Base-by-base conservation (phyloP, 1,140 invertebrate genomes). In the Cydia fagiglandana region DNA sequence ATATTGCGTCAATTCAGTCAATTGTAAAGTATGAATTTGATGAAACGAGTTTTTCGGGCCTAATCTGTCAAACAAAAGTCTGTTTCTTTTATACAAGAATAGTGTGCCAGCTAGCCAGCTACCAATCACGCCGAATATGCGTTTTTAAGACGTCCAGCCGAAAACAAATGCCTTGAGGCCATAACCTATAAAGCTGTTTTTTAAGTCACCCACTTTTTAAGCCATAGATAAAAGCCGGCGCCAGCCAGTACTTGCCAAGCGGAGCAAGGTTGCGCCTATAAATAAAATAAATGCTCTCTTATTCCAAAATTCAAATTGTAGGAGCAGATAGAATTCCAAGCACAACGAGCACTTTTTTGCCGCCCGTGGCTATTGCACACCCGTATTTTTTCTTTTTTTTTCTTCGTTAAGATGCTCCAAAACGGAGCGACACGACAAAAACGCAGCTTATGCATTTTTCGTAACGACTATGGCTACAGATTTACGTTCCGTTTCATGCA, bases 381-480 rank as follows among this genome's bases (percentile, higher is more conserved):
- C n/a, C 50, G 2, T 53, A 20, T 20, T 61, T 20, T 15, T 15
- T 61, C 7, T 17, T 56, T 56, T 56, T 56, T 24, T 61, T 61
- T 20, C 56, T 75, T 76, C 70, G 76, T 82, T 79, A 82, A 80
- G 77, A 82, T 56, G 68, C 75, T 81, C 64, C 80, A 75, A 80
- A 78, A 77, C 78, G 66, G 68, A 79, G 50, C 74, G 73, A 41
- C 38, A 76, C 74, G 76, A 80, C 77, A 80, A 80, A 78, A 80
- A 80, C 74, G 66, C 68, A 45, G 34, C 7, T 38, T 38, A 38
- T 70, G 66, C 66, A 70, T 70, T 41, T 38, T n/a, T 34, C 66
- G 38, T 70, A 41, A 70, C 64, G 64, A 53, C 66, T 70, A 20
- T 38, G 30, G 10, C 34, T 41, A 70, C 66, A 70, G 34, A 38